Evolutionary conservation across 2,888 invertebrate genomes (phyloP).

Genomic region (Diarsia brunnea): DNA sequence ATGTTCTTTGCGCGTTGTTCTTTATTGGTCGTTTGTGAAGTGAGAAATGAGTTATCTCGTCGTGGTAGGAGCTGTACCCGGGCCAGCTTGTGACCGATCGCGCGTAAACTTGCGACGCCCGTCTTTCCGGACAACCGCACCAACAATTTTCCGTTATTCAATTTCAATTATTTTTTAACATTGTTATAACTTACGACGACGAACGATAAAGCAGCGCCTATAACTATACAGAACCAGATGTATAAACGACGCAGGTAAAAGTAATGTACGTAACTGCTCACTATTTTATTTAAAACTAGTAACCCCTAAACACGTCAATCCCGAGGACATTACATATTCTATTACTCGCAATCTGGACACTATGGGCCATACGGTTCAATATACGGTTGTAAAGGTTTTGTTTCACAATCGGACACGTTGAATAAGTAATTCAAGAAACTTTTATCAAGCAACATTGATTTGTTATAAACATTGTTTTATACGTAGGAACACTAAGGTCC

Average conservation of each 20-base stretch:
- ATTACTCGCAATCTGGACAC: constrained; percentile 36
- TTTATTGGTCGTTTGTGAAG: neutral
- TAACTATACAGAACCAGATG: neutral
- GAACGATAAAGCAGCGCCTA: neutral
- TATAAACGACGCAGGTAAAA: neutral
- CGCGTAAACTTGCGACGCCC: constrained; percentile 68
- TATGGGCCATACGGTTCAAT: neutral
- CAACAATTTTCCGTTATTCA: constrained; percentile 46
- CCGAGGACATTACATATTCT: constrained; percentile 44
- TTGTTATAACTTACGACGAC: constrained; percentile 22
- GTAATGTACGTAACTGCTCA: constrained; percentile 1
- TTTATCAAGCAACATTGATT: neutral
- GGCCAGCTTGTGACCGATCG: constrained; percentile 71
- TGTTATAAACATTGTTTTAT: neutral
- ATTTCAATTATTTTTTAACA: constrained; percentile 57
- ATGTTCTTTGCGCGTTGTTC: neutral
- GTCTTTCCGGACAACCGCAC: constrained; percentile 35
- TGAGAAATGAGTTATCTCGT: constrained; percentile 55
- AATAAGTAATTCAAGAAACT: constrained; percentile 8
- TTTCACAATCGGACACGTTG: constrained; percentile 22
- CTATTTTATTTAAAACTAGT: constrained; percentile 39
- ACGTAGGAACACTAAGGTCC: neutral
- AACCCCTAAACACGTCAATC: constrained; percentile 22
- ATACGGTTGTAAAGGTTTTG: constrained; percentile 17
- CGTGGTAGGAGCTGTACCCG: constrained; percentile 40